These are phyloP conservation scores for Aleiodes testaceus DNA, from an alignment of 2,888 invertebrate genomes.

Conservation along the genomic window DNA sequence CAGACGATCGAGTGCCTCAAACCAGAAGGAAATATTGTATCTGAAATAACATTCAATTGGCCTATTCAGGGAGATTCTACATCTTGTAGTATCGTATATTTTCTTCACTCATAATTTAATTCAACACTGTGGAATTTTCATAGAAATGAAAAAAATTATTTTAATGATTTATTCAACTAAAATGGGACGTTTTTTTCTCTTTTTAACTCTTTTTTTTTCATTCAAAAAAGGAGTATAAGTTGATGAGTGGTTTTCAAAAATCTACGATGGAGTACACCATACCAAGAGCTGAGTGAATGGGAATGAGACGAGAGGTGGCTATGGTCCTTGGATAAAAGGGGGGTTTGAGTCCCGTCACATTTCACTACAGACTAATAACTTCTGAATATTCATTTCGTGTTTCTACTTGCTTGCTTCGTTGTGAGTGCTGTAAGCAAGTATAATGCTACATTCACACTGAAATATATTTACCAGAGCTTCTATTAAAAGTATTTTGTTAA, in stretches of 20 bases:
- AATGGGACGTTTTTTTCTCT: background rate
- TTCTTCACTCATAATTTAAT: background rate
- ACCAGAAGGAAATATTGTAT: conserved; percentile 48
- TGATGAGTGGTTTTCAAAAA: conserved; percentile 31
- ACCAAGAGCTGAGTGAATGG: conserved; percentile 1
- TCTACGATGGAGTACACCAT: conserved; percentile 12
- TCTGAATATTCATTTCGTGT: conserved; percentile 74
- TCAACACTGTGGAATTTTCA: background rate
- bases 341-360: conserved; percentile 68
- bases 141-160: background rate
- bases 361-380: conserved; percentile 73
- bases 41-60: conserved; percentile 8
- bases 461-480: conserved; percentile 2
- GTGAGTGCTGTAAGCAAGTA: conserved; percentile 62
- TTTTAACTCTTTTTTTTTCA: background rate
- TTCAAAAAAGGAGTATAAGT: conserved; percentile 2
- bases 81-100: background rate
- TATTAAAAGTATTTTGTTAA: background rate
- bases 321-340: conserved; percentile 45
- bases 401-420: conserved; percentile 69
- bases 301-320: conserved; percentile 39
- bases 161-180: background rate
- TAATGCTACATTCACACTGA: conserved; percentile 69
- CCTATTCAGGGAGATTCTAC: background rate
- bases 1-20: conserved; percentile 49